These are phyloP conservation scores for Thaumetopoea pityocampa DNA, from an alignment of 1,140 invertebrate genomes.

Conservation along the genomic window DNA sequence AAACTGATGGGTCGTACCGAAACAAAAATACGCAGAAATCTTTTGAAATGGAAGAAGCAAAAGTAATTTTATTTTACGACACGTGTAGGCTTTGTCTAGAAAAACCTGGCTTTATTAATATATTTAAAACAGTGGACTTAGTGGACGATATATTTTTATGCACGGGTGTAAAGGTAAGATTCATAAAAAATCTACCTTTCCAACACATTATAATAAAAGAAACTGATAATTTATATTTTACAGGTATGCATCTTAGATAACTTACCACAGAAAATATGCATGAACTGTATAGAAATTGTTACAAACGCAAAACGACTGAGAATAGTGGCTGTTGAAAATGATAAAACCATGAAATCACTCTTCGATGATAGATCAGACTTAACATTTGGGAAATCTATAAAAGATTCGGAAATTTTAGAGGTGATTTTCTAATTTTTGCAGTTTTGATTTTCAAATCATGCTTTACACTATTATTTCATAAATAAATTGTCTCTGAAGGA, in stretches of 20 bases:
- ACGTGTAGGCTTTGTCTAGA: constrained; percentile 49
- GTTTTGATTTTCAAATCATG: no score
- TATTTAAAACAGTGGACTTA: constrained; percentile 33
- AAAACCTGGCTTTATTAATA: constrained; percentile 26
- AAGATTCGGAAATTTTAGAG: no score
- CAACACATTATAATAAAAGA: not conserved
- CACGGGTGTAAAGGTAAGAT: constrained; percentile 38
- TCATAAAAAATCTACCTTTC: not conserved
- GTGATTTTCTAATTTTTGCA: no score
- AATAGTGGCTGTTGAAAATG: constrained; percentile 29
- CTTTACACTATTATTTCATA: no score
- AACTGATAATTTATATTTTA: constrained; percentile 14
- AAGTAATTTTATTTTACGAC: constrained; percentile 29
- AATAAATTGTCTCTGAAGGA: no score
- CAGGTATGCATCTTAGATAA: constrained; percentile 35
- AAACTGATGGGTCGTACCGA: no score
- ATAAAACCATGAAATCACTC: constrained; percentile 30
- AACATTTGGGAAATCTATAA: no score
- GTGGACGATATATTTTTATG: constrained; percentile 31
- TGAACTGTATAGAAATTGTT: constrained; percentile 34
- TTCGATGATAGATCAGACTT: constrained; percentile 14
- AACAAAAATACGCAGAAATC: no score
- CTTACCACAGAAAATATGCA: constrained; percentile 45
- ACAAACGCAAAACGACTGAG: constrained; percentile 30
- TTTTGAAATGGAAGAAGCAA: constrained; percentile 16